phyloP scores from a whole-genome alignment of 23 tunicate species.

The Oikopleura dioica region DNA sequence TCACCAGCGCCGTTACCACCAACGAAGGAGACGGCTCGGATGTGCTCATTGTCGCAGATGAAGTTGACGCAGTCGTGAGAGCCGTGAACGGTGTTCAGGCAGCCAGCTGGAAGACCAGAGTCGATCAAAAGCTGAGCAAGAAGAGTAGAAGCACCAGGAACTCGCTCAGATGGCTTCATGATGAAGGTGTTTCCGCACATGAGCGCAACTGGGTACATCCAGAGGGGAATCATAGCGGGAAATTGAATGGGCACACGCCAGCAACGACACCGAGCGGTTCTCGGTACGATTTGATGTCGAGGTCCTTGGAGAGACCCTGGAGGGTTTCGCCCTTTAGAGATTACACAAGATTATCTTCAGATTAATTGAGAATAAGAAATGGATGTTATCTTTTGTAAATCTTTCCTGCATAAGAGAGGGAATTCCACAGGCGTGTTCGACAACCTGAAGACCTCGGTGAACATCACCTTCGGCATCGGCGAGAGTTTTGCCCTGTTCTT shows the following conservation, averaged over 20 bases:
- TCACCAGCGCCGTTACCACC: constrained; percentile 97
- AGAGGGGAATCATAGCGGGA: constrained; percentile 94
- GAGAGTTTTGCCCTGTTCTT: constrained; percentile 86
- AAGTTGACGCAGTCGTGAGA: constrained; percentile 82
- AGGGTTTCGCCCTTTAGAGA: constrained; percentile 94
- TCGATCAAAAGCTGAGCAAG: constrained; percentile 58
- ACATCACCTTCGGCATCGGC: constrained; percentile 99
- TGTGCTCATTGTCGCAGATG: constrained; percentile 68
- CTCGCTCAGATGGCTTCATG: constrained; percentile 90
- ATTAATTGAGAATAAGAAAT: too few species aligned
- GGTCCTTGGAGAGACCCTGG: constrained; percentile 58
- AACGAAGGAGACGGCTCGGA: constrained; percentile 80
- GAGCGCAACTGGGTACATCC: constrained; percentile 99
- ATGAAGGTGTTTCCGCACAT: constrained; percentile 87
- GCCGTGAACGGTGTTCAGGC: constrained; percentile 72
- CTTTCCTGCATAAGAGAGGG: constrained; percentile 57
- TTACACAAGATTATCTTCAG: too few species aligned
- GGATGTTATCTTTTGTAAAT: too few species aligned
- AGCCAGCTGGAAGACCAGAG: constrained; percentile 86
- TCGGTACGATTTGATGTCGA: constrained; percentile 76
- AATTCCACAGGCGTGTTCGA: constrained; percentile 86
- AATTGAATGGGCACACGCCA: constrained; percentile 87
- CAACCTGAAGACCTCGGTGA: constrained; percentile 83
- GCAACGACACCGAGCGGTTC: constrained; percentile 95
- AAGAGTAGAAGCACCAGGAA: constrained; percentile 80